Evolutionary conservation across 2,113 vertebrate genomes (phyloP).

Genomic region (Callopanchax toddi): DNA sequence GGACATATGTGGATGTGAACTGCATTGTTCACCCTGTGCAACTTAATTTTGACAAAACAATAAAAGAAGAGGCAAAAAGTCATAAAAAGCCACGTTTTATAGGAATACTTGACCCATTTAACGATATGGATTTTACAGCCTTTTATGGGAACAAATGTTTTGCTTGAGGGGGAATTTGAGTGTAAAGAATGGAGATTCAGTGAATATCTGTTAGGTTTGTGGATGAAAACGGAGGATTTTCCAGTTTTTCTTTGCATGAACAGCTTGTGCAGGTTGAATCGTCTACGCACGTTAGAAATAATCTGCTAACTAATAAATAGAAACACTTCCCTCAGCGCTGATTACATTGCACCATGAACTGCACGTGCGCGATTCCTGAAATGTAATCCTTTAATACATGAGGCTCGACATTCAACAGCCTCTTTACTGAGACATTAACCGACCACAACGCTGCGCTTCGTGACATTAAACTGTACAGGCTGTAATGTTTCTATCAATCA

Average conservation of each 20-base stretch:
- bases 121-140: background rate
- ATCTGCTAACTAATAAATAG: background rate
- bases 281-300: background rate
- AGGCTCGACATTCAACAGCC: conserved; percentile 27
- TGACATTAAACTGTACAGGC: conserved; percentile 27
- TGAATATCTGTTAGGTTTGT: too few species aligned
- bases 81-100: too few species aligned
- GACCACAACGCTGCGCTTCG: conserved; percentile 18
- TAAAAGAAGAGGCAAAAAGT: too few species aligned
- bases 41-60: too few species aligned
- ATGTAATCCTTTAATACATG: conserved; percentile 10
- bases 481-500: conserved; percentile 46
- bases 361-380: conserved; percentile 3
- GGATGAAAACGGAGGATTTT: too few species aligned
- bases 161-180: background rate
- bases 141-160: background rate
- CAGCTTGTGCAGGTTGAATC: background rate
- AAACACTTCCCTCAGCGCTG: conserved; percentile 10
- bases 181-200: too few species aligned
- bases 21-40: background rate
- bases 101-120: too few species aligned
- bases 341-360: conserved; percentile 28
- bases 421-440: conserved; percentile 21
- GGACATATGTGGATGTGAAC: background rate
- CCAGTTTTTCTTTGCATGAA: too few species aligned